Evolutionary conservation across 1,140 invertebrate genomes (phyloP), one percentile per base, ranked within the genome.

Genomic region (Plectus sambesii): DNA sequence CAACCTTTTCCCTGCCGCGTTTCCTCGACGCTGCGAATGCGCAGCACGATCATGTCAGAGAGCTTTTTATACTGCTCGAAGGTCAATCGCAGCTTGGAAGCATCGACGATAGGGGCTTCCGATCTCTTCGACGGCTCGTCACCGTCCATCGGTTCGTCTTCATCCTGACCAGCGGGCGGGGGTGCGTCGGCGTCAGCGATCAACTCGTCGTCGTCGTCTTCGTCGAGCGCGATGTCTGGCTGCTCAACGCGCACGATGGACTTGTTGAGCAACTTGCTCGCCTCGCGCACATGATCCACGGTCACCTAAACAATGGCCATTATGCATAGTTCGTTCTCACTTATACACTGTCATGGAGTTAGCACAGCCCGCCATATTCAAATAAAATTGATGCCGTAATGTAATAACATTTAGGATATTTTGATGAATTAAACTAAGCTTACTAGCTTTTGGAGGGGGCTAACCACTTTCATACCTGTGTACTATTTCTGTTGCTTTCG

Each of bases 211-310:
- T 72, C 69, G 26, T 76, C 62, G 17, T 84, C 82, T 41, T 86
- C 84, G 35, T 90, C 84, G 19, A 99, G 73, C 67, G 92, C 82
- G 41, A 99, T 86, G 69, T 98, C 93, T 0, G 92, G 88, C 59
- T 96, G 89, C 69, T 97, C 92, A 3, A 99, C 88, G 33, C 88
- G 78, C 43, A 99, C 88, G 53, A 98, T 97, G 3, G 90, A 97
- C 68, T 97, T 96, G 68, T 90, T 94, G n/a, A 99, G 72, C 35
- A 99, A 76, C 44, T 87, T 79, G 69, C 80, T 86, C 0, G 93
- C 92, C 76, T 98, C 90, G 63, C 82, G 82, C 0, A 98, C 90
- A 69, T 99, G 92, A 23, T 81, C 81, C 1, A 80, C 49, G 3
- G 51, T 55, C 3, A 51, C 15, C 35, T 22, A 17, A 56, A 2